These are phyloP conservation scores for Nomada fucata DNA, from an alignment of 2,888 invertebrate species.

Conservation along the genomic window DNA sequence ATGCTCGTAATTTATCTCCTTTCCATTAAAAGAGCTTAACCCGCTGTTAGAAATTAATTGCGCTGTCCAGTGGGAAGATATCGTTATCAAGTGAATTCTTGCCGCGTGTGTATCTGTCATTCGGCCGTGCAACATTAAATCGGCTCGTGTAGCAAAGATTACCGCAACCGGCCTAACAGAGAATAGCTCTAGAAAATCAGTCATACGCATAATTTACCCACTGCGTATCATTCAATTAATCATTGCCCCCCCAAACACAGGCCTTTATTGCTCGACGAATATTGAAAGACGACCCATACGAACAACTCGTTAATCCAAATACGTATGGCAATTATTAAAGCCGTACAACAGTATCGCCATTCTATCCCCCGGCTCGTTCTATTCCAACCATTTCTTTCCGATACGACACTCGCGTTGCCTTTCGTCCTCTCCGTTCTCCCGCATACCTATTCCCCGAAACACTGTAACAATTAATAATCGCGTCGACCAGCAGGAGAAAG, in stretches of 20 bases:
- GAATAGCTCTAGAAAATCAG: conserved; percentile 33
- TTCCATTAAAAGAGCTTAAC: background rate
- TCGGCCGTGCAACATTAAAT: conserved; percentile 30
- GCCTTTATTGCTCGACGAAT: background rate
- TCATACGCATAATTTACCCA: background rate
- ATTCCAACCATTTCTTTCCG: no score
- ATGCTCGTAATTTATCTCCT: background rate
- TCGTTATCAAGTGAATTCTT: conserved; percentile 20
- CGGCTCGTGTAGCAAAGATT: conserved; percentile 22
- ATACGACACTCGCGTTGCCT: no score
- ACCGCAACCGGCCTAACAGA: conserved; percentile 14
- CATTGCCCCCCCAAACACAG: background rate
- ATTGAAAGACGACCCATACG: background rate
- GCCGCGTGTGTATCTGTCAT: conserved; percentile 28
- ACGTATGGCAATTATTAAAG: no score
- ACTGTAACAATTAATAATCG: no score
- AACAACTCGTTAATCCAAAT: no score
- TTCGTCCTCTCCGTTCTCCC: no score
- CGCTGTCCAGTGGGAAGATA: background rate
- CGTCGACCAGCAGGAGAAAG: no score
- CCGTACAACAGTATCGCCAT: no score
- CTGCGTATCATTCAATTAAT: conserved; percentile 12
- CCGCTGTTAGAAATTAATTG: conserved; percentile 10
- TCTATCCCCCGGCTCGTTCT: no score
- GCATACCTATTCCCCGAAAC: no score